phyloP scores from a whole-genome alignment of 2,888 invertebrate species.

The Noctua janthina region DNA sequence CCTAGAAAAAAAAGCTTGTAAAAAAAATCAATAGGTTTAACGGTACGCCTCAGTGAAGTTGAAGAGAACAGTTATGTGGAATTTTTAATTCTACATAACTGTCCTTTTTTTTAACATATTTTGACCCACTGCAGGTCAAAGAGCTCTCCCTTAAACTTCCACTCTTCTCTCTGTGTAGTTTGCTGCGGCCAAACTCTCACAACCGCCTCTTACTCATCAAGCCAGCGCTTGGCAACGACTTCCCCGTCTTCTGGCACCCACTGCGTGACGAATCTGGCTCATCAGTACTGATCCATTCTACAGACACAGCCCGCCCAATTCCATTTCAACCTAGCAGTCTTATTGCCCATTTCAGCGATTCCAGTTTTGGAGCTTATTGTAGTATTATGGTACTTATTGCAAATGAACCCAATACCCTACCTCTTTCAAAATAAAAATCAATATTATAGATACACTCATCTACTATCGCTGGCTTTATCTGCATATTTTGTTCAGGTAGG shows the following conservation, averaged over 20 bases:
- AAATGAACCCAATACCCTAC: neutral
- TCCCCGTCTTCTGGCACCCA: neutral
- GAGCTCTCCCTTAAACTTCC: neutral
- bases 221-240: neutral
- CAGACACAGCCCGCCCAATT: neutral
- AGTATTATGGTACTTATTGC: neutral
- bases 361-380: neutral
- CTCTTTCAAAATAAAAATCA: conserved; percentile 26
- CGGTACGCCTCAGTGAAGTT: neutral
- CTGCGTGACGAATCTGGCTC: neutral
- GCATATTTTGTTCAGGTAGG: neutral
- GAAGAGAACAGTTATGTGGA: no score
- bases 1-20: neutral
- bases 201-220: neutral
- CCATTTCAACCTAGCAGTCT: no score
- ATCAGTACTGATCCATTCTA: neutral
- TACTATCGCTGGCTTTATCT: conserved; percentile 19
- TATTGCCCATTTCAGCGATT: neutral
- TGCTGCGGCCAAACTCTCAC: neutral
- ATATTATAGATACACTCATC: conserved; percentile 29
- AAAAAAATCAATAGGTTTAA: neutral
- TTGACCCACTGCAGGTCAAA: neutral
- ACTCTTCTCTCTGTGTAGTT: neutral
- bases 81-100: no score
- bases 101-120: neutral